phyloP scores from a whole-genome alignment of 2,888 invertebrate species.

The Brachynemurus nebulosus region DNA sequence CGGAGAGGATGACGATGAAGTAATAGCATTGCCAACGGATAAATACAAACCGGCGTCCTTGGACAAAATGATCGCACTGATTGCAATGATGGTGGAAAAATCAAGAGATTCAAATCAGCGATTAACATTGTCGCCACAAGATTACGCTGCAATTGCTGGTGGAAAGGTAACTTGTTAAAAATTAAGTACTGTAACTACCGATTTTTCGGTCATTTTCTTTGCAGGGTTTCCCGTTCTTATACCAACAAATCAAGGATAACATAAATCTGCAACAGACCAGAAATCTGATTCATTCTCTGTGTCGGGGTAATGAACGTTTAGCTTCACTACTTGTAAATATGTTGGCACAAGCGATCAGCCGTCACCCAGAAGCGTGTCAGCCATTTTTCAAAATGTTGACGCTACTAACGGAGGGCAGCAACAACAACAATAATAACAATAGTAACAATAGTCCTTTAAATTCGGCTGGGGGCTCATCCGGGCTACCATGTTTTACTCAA shows the following conservation, averaged over 20 bases:
- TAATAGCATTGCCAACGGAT: slow-evolving; percentile 46
- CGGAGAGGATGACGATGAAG: slow-evolving; percentile 55
- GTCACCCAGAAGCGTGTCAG: slow-evolving; percentile 79
- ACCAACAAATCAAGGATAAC: slow-evolving; percentile 88
- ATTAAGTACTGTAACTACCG: not conserved
- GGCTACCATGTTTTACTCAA: slow-evolving; percentile 83
- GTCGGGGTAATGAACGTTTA: slow-evolving; percentile 79
- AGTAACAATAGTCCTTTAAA: slow-evolving; percentile 16
- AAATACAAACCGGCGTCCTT: slow-evolving; percentile 81
- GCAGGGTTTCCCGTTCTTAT: slow-evolving; percentile 82
- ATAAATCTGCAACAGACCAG: slow-evolving; percentile 85
- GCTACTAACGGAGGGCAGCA: slow-evolving; percentile 60
- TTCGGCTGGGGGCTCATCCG: slow-evolving; percentile 52
- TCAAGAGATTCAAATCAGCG: slow-evolving; percentile 65
- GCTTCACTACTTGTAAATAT: slow-evolving; percentile 80
- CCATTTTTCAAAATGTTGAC: slow-evolving; percentile 89
- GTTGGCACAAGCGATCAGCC: slow-evolving; percentile 82
- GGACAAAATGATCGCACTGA: slow-evolving; percentile 89
- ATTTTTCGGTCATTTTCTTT: slow-evolving; percentile 19
- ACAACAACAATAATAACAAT: slow-evolving; percentile 14
- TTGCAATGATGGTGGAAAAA: slow-evolving; percentile 77
- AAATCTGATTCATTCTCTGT: slow-evolving; percentile 80
- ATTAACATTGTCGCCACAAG: slow-evolving; percentile 60
- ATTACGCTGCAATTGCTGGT: slow-evolving; percentile 70
- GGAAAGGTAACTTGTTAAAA: slow-evolving; percentile 51